Evolutionary conservation across 2,888 invertebrate genomes (phyloP).

Genomic region (Macaria liturata): DNA sequence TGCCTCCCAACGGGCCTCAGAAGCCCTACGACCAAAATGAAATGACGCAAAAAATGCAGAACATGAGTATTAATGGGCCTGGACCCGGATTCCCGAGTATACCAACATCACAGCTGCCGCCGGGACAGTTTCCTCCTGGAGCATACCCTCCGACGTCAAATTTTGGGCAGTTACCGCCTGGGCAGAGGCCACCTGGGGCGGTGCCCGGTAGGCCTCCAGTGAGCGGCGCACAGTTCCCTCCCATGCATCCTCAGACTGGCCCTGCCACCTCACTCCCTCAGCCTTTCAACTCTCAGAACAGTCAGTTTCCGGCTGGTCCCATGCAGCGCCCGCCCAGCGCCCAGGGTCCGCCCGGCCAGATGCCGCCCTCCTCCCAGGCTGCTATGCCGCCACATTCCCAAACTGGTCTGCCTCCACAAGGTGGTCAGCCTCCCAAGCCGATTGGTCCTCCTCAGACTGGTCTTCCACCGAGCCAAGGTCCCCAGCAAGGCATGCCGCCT

Average conservation of each 20-base stretch:
- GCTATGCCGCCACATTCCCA: slow-evolving; percentile 46
- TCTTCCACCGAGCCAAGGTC: slow-evolving; percentile 22
- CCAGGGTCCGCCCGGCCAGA: slow-evolving; percentile 19
- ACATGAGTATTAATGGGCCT: slow-evolving; percentile 70
- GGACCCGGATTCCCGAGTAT: slow-evolving; percentile 60
- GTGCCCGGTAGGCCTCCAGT: slow-evolving; percentile 44
- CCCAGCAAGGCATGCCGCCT: slow-evolving; percentile 39
- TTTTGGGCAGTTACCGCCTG: slow-evolving; percentile 47
- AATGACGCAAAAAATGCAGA: slow-evolving; percentile 76
- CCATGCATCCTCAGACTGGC: slow-evolving; percentile 52
- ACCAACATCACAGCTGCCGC: slow-evolving; percentile 63
- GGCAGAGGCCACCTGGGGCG: slow-evolving; percentile 38
- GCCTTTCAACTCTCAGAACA: slow-evolving; percentile 37
- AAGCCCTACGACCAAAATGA: slow-evolving; percentile 56
- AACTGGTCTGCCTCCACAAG: slow-evolving; percentile 35
- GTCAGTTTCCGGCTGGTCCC: slow-evolving; percentile 42
- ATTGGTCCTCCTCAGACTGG: slow-evolving; percentile 35
- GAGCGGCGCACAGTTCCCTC: slow-evolving; percentile 49
- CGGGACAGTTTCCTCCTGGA: slow-evolving; percentile 56
- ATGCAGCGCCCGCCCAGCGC: slow-evolving; percentile 50
- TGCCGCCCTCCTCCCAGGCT: slow-evolving; percentile 12
- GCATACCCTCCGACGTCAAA: slow-evolving; percentile 57
- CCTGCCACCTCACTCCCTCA: slow-evolving; percentile 38
- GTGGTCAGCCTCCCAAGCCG: slow-evolving; percentile 30
- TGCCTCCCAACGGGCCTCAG: slow-evolving; percentile 57